Evolutionary conservation across 2,797 vertebrate genomes (phyloP).

Genomic region (Amniataba percoides): DNA sequence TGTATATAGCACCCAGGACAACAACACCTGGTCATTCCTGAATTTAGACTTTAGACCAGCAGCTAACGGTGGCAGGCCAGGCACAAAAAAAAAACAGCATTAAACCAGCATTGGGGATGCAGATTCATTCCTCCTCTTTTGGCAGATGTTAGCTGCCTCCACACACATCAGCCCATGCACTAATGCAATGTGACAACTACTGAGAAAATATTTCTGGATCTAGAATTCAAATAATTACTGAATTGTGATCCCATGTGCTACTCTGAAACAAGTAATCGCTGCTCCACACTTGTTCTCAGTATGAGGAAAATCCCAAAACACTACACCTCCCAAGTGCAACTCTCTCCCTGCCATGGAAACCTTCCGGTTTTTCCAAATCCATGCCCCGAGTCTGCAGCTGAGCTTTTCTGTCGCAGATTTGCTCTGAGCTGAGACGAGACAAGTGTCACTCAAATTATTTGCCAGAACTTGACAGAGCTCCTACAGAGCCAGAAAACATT

Average conservation of each 20-base stretch:
- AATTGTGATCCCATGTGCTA: not conserved
- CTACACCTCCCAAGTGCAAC: not conserved
- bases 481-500: not conserved
- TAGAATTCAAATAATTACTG: not conserved
- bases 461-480: not conserved
- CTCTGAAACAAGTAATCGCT: not conserved
- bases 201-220: not conserved
- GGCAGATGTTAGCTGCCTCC: not conserved
- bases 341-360: not conserved
- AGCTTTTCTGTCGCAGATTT: not conserved
- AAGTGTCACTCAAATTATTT: not conserved
- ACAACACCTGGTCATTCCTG: no score
- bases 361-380: not conserved
- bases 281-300: not conserved
- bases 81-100: no score
- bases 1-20: not conserved
- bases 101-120: no score
- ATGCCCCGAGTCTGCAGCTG: not conserved
- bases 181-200: not conserved
- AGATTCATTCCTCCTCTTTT: not conserved
- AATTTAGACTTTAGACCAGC: no score
- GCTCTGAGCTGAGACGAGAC: not conserved
- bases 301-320: not conserved
- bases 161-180: not conserved
- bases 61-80: no score